Evolutionary conservation across 2,888 invertebrate genomes (phyloP), one percentile per base, ranked within the genome.

Genomic region (Malthinus flaveolus): DNA sequence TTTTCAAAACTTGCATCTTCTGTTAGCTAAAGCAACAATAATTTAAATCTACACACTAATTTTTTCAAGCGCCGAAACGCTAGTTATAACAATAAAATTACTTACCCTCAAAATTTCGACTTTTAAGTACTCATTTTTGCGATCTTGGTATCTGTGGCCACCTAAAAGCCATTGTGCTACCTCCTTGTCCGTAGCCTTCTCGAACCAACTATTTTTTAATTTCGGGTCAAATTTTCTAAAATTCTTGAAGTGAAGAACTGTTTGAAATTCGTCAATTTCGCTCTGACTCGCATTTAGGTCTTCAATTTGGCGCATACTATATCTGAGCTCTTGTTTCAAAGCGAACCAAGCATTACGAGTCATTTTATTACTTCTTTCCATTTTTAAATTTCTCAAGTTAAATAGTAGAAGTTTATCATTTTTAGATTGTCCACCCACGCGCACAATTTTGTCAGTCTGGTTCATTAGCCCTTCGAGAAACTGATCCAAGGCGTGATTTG

Each of bases 401-500:
- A 81, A 87, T 34, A 79, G 73, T 55, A 82, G 76, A 32, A 90
- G 70, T 6, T 74, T 69, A 55, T 83, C 80, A 70, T 83, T 84
- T 68, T 86, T 87, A 2, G 87, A 85, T 69, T 88, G 87, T 31
- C 86, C 84, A 0, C 92, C 91, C 52, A 92, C 79, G 56, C 91
- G 81, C 1, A 90, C 79, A 56, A 92, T 81, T 56, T 81, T 81
- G 0, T 81, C 71, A 0, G 88, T 88, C 1, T 83, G 77, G 23
- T 75, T 69, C 0, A 87, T 70, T 7, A 90, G 79, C 7, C 88
- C 89, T 73, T 90, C 87, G 33, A 94, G 76, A 73, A 94, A 93
- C 73, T 93, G 92, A 79, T 94, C 94, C 39, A 95, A 78, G 4
- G 93, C 93, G 73, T 93, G 91, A 79, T 95, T 94, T 6, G 93